Evolutionary conservation across 2,888 invertebrate genomes (phyloP).

Genomic region (Bedellia somnulentella): DNA sequence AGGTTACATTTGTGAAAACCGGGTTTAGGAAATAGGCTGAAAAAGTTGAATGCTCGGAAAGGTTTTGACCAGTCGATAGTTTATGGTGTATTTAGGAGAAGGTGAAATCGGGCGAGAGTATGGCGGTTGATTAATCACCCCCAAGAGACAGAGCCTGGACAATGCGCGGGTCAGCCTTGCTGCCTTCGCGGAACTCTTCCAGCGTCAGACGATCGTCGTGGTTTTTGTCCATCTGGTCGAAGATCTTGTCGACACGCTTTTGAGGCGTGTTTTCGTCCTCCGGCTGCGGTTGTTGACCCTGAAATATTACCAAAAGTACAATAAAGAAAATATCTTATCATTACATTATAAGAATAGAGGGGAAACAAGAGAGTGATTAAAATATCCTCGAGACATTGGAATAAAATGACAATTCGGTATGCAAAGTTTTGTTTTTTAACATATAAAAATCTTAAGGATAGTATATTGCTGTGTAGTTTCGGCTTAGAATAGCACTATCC

Average conservation of each 20-base stretch:
- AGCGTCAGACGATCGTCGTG: constrained; percentile 94
- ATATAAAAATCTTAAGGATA: too few relatives aligned
- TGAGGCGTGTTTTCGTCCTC: constrained; percentile 92
- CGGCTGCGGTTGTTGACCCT: constrained; percentile 87
- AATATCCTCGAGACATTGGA: background rate
- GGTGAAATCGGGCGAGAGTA: constrained; percentile 55
- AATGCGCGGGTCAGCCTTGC: constrained; percentile 97
- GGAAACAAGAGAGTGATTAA: background rate
- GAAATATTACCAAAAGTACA: too few relatives aligned
- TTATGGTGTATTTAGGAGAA: constrained; percentile 1
- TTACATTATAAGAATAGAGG: too few relatives aligned
- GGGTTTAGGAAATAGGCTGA: too few relatives aligned
- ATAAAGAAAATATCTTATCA: too few relatives aligned
- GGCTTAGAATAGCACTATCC: too few relatives aligned
- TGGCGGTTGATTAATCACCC: constrained; percentile 66
- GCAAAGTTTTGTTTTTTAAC: too few relatives aligned
- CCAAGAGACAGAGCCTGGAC: constrained; percentile 92
- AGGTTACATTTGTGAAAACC: too few relatives aligned
- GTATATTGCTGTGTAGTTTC: too few relatives aligned
- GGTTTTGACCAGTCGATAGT: background rate
- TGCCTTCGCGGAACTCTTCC: constrained; percentile 96
- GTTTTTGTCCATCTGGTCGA: constrained; percentile 98
- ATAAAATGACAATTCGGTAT: too few relatives aligned
- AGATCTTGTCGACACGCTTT: constrained; percentile 97
- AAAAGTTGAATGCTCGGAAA: too few relatives aligned